phyloP scores from a whole-genome alignment of 2,113 vertebrate genomes.

The Apeltes quadracus region DNA sequence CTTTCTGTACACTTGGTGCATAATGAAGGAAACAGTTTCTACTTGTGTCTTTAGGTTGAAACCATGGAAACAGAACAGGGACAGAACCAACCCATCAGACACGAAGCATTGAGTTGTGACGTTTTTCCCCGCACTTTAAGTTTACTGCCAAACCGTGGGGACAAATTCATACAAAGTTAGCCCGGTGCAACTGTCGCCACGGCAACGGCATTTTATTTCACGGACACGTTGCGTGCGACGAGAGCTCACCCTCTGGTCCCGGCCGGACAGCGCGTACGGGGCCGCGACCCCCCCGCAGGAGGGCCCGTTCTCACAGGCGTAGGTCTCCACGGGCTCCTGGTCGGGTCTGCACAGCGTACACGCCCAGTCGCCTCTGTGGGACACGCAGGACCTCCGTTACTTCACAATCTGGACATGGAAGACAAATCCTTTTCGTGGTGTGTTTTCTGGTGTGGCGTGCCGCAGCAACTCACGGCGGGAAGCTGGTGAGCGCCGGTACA shows the following conservation, averaged over 20 bases:
- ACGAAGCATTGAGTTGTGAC: too few relatives aligned
- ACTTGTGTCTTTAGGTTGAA: background rate
- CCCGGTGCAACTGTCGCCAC: too few relatives aligned
- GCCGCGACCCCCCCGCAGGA: slow-evolving; percentile 58
- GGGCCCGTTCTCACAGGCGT: slow-evolving; percentile 84
- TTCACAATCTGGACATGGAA: background rate
- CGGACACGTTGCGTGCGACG: background rate
- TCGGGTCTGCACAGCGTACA: slow-evolving; percentile 88
- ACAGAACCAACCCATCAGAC: too few relatives aligned
- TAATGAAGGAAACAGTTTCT: background rate
- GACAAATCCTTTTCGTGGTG: background rate
- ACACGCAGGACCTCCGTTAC: slow-evolving; percentile 10
- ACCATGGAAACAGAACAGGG: background rate
- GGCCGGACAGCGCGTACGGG: slow-evolving; percentile 78
- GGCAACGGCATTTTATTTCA: background rate
- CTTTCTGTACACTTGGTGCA: background rate
- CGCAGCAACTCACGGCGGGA: slow-evolving; percentile 83
- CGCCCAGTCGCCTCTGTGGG: slow-evolving; percentile 89
- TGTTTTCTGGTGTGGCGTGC: background rate
- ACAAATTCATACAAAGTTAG: too few relatives aligned
- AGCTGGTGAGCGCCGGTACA: slow-evolving; percentile 85
- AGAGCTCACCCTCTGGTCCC: slow-evolving; percentile 87
- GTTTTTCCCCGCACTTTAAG: too few relatives aligned
- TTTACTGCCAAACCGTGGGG: too few relatives aligned
- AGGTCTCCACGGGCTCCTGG: slow-evolving; percentile 79